phyloP scores from a whole-genome alignment of 2,113 vertebrate genomes.

The Baryphthengus martii region DNA sequence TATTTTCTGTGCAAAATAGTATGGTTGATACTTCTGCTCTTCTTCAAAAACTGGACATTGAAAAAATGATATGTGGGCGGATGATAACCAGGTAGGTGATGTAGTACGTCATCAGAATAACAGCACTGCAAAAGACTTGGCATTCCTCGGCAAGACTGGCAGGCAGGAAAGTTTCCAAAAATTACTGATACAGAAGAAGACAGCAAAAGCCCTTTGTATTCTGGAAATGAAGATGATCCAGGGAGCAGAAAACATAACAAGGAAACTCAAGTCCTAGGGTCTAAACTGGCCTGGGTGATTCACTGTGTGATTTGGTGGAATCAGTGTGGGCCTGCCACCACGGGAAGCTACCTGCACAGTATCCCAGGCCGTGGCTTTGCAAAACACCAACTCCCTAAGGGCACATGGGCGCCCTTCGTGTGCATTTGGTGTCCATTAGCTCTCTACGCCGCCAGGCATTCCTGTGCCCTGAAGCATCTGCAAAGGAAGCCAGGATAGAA shows the following conservation, averaged over 20 bases:
- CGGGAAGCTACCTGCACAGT: background rate
- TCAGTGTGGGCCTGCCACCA: background rate
- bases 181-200: background rate
- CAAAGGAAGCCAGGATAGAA: background rate
- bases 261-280: background rate
- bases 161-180: background rate
- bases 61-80: background rate
- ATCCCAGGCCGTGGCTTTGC: background rate
- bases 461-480: background rate
- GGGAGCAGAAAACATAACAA: background rate
- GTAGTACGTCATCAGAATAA: background rate
- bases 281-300: background rate
- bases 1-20: background rate
- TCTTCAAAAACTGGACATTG: background rate
- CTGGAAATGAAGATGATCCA: background rate
- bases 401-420: background rate
- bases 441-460: background rate
- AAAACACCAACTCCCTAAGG: background rate
- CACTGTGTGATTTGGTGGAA: background rate
- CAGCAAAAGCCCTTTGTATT: background rate
- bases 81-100: background rate
- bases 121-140: background rate
- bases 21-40: background rate
- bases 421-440: background rate
- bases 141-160: background rate